Conservation (phyloP, 2,113 vertebrate species). For the Aegypius monachus region DNA sequence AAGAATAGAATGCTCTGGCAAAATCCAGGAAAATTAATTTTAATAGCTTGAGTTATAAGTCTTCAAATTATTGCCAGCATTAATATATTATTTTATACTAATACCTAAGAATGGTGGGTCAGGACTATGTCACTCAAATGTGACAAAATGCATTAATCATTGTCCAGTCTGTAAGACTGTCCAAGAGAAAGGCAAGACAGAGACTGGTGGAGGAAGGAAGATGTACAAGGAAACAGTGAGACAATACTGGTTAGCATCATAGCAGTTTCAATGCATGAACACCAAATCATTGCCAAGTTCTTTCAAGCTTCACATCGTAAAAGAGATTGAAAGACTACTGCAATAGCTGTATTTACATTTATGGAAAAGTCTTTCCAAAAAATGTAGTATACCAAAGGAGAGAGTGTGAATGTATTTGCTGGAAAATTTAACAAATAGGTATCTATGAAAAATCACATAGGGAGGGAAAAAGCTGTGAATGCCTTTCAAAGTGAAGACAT, state of each 20-base stretch:
- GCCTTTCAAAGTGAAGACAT: not conserved
- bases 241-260: not conserved
- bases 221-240: not conserved
- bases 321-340: not conserved
- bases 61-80: not conserved
- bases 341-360: not conserved
- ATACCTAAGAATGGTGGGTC: not conserved
- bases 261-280: not conserved
- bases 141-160: not conserved
- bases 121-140: not conserved
- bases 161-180: not conserved
- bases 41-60: not conserved
- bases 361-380: not conserved
- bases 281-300: not conserved
- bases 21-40: not conserved
- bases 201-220: not conserved
- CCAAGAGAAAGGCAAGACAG: not conserved
- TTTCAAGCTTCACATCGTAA: not conserved
- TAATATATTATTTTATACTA: not conserved
- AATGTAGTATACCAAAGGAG: not conserved
- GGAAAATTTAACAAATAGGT: not conserved
- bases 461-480: not conserved
- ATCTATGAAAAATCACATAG: not conserved
- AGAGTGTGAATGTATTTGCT: not conserved
- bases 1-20: not conserved